A percentile compares a stretch with the other conserved stretches of the same genome.
Conservation (phyloP, 2,888 invertebrate genomes). For the Polydrusus tereticollis region DNA sequence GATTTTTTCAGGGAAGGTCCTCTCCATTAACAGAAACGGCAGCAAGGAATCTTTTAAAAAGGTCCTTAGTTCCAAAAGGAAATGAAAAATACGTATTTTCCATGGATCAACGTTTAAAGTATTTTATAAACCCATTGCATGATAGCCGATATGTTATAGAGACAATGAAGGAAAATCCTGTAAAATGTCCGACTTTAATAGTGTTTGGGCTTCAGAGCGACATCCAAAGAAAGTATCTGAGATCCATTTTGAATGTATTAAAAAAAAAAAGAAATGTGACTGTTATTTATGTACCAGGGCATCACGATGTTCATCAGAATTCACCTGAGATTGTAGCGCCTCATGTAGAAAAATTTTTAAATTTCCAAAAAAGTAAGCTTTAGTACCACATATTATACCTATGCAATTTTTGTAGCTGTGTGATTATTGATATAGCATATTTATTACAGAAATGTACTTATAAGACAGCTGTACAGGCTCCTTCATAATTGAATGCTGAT, state of each 20-base stretch:
- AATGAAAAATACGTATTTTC: slow-evolving; percentile 70
- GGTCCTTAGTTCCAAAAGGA: slow-evolving; percentile 65
- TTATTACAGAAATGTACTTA: too few relatives aligned
- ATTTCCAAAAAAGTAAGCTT: slow-evolving; percentile 55
- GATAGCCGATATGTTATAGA: slow-evolving; percentile 58
- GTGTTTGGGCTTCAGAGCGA: slow-evolving; percentile 56
- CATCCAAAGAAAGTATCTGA: slow-evolving; percentile 52
- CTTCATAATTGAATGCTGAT: too few relatives aligned
- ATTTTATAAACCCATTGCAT: slow-evolving; percentile 62
- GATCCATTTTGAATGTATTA: slow-evolving; percentile 53
- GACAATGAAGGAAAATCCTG: slow-evolving; percentile 59
- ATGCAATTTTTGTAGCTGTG: neutral
- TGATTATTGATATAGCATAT: neutral
- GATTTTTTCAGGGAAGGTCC: slow-evolving; percentile 29
- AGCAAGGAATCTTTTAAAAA: slow-evolving; percentile 68
- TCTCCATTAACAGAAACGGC: slow-evolving; percentile 65
- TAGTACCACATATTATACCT: slow-evolving; percentile 31
- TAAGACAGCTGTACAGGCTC: too few relatives aligned
- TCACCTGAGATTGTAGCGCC: slow-evolving; percentile 70
- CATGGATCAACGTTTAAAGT: slow-evolving; percentile 70
- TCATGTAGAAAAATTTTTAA: slow-evolving; percentile 58
- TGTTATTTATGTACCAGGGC: slow-evolving; percentile 67
- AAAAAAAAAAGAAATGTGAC: slow-evolving; percentile 56
- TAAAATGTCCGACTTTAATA: slow-evolving; percentile 64
- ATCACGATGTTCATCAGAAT: slow-evolving; percentile 75